phyloP scores from a whole-genome alignment of 2,888 invertebrate species.

The Imbricaverruca yamaguchii region DNA sequence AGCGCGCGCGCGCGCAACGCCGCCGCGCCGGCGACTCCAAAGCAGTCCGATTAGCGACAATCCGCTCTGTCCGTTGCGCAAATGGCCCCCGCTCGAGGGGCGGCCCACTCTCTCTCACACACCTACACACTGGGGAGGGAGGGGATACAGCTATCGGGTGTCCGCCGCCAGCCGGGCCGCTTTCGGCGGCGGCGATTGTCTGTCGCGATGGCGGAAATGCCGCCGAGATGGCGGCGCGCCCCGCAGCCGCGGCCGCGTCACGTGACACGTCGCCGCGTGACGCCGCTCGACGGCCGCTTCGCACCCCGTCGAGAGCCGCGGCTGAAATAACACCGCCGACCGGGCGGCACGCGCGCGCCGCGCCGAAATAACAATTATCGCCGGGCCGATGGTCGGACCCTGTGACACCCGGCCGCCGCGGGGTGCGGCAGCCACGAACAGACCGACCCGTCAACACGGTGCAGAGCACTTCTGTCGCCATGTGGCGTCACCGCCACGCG shows the following conservation, averaged over 20 bases:
- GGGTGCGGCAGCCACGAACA: constrained; percentile 41
- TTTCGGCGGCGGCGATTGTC: constrained; percentile 63
- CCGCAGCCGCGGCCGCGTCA: neutral
- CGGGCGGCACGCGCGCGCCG: constrained; percentile 69
- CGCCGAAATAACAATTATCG: constrained; percentile 56
- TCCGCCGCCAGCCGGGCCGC: constrained; percentile 56
- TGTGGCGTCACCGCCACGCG: too few species aligned
- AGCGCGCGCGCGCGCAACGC: constrained; percentile 99
- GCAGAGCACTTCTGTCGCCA: constrained; percentile 72
- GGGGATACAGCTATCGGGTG: constrained; percentile 79
- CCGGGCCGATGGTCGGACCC: constrained; percentile 58
- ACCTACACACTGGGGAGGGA: constrained; percentile 77
- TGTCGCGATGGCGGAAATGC: constrained; percentile 57
- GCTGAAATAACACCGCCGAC: constrained; percentile 89
- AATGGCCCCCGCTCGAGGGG: constrained; percentile 89
- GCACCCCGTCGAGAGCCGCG: constrained; percentile 88
- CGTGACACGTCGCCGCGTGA: neutral
- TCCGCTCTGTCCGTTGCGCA: constrained; percentile 93
- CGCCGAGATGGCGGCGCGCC: constrained; percentile 30
- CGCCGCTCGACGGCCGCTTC: constrained; percentile 41
- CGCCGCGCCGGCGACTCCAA: constrained; percentile 99
- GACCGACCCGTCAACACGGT: constrained; percentile 80
- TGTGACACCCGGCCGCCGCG: constrained; percentile 91
- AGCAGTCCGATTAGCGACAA: constrained; percentile 99
- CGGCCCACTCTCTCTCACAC: constrained; percentile 65